A percentile compares a stretch with the other conserved stretches of the same genome.
phyloP scores from a whole-genome alignment of 1,140 invertebrate genomes.

The Drosophila navojoa region DNA sequence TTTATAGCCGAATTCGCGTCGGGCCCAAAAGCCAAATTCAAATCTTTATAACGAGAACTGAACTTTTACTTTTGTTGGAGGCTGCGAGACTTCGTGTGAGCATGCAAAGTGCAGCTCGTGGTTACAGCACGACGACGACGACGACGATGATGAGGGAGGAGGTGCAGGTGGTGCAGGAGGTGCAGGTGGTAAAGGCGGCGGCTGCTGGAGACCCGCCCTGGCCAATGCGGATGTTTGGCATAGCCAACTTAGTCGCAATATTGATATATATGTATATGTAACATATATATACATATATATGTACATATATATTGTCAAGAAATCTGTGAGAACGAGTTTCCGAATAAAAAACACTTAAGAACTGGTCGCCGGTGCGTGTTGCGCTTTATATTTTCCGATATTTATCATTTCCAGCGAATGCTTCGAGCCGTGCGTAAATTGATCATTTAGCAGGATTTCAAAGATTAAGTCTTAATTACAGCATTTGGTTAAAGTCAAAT shows the following conservation, averaged over 20 bases:
- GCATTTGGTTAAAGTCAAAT: not conserved
- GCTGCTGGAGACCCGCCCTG: slow-evolving; percentile 31
- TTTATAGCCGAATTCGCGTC: slow-evolving; percentile 67
- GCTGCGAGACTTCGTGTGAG: slow-evolving; percentile 49
- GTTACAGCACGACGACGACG: slow-evolving; percentile 14
- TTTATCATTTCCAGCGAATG: slow-evolving; percentile 25
- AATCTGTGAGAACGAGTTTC: slow-evolving; percentile 46
- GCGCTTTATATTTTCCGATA: slow-evolving; percentile 11
- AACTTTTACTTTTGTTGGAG: slow-evolving; percentile 76
- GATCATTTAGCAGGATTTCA: slow-evolving; percentile 34
- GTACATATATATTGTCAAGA: slow-evolving; percentile 9
- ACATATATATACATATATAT: slow-evolving; percentile 7
- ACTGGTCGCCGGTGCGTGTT: slow-evolving; percentile 33
- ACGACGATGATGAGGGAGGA: not conserved
- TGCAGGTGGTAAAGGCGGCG: not conserved
- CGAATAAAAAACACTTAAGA: slow-evolving; percentile 39
- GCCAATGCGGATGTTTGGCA: slow-evolving; percentile 67
- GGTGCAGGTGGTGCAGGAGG: not conserved
- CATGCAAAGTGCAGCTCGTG: slow-evolving; percentile 61
- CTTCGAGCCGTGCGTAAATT: slow-evolving; percentile 31
- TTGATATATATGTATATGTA: not conserved
- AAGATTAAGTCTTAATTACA: slow-evolving; percentile 61
- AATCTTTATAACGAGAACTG: slow-evolving; percentile 31
- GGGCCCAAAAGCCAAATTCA: slow-evolving; percentile 33
- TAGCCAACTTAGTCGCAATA: not conserved